Evolutionary conservation across 2,113 vertebrate species (phyloP).

Genomic region (Cheilinus undulatus): DNA sequence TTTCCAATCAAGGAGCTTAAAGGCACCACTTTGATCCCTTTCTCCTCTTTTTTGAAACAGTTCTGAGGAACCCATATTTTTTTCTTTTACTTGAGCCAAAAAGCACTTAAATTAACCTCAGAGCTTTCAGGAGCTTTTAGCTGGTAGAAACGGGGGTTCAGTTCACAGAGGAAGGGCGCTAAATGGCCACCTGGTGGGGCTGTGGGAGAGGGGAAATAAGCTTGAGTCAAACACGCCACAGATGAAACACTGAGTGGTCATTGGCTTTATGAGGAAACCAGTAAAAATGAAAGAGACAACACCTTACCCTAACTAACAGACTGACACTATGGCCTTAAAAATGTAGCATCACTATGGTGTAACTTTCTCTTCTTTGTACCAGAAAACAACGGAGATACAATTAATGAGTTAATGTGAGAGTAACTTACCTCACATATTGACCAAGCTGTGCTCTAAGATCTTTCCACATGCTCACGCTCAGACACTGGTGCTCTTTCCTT

Average conservation of each 20-base stretch:
- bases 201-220: slow-evolving; percentile 65
- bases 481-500: background rate
- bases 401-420: no score
- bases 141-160: slow-evolving; percentile 9
- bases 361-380: no score
- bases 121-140: background rate
- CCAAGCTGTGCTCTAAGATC: no score
- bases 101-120: slow-evolving; percentile 45
- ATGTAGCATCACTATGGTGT: no score
- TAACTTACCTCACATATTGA: no score
- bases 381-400: no score
- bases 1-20: slow-evolving; percentile 33
- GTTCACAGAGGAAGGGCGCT: slow-evolving; percentile 6
- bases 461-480: background rate
- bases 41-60: slow-evolving; percentile 8
- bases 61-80: slow-evolving; percentile 30
- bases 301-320: no score
- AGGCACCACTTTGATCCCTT: slow-evolving; percentile 34
- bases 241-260: slow-evolving; percentile 38
- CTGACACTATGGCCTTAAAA: no score
- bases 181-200: slow-evolving; percentile 69
- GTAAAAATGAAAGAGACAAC: slow-evolving; percentile 55
- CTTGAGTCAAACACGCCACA: slow-evolving; percentile 50
- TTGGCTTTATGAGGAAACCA: slow-evolving; percentile 51
- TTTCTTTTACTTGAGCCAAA: slow-evolving; percentile 14